These are phyloP conservation scores for Notechis scutatus DNA, from an alignment of 2,113 vertebrate genomes.

Conservation along the genomic window DNA sequence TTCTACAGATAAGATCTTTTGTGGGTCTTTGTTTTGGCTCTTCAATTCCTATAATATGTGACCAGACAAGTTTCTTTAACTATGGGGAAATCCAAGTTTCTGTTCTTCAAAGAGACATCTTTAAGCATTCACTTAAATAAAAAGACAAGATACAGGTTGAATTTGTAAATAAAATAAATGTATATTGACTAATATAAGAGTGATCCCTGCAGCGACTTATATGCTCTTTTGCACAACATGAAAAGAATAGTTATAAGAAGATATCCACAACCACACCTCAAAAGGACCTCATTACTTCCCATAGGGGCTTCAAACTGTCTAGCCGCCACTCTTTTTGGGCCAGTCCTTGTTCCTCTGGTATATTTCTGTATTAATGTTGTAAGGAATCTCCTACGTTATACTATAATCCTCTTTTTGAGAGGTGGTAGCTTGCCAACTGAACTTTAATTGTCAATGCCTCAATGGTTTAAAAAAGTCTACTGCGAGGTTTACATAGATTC, in stretches of 20 bases:
- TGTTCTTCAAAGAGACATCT: not conserved
- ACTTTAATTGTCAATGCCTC: not conserved
- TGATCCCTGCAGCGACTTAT: not conserved
- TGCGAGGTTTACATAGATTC: not conserved
- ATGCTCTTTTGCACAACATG: not conserved
- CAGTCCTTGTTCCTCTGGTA: not conserved
- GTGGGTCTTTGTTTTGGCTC: constrained; percentile 9
- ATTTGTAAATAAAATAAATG: not conserved
- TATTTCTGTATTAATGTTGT: not conserved
- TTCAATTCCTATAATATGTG: constrained; percentile 4
- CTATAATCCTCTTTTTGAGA: not conserved
- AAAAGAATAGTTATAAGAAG: not conserved
- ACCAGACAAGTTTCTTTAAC: constrained; percentile 16
- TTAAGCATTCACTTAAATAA: not conserved
- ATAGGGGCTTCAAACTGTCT: not conserved
- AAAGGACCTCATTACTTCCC: not conserved
- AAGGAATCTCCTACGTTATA: not conserved
- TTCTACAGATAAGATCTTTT: not conserved
- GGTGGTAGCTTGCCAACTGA: not conserved
- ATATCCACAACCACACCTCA: not conserved
- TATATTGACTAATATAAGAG: not conserved
- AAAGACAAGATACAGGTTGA: not conserved
- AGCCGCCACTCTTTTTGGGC: not conserved
- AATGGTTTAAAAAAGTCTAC: not conserved
- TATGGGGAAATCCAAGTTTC: not conserved